These are phyloP conservation scores for Drosophila conformis DNA, from an alignment of 2,888 invertebrate species.

Conservation along the genomic window DNA sequence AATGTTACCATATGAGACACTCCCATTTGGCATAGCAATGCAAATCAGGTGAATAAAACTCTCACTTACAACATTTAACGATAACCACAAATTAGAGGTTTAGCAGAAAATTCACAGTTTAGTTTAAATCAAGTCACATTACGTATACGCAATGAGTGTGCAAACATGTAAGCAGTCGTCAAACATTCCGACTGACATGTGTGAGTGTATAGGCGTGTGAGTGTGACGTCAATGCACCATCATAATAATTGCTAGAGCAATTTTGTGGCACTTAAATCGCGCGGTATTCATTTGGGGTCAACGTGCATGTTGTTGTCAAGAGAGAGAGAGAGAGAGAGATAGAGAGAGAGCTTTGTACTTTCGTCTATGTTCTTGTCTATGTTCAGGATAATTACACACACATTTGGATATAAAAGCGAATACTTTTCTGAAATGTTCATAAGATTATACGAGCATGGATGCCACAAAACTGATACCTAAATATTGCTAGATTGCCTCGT, in stretches of 20 bases:
- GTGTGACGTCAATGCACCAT: slow-evolving; percentile 14
- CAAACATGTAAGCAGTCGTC: neutral
- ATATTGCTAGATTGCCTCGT: neutral
- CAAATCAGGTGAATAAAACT: slow-evolving; percentile 5
- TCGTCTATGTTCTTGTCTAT: neutral
- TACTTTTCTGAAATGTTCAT: slow-evolving; percentile 19
- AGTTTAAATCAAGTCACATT: slow-evolving; percentile 11
- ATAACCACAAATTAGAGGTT: neutral
- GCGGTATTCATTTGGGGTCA: slow-evolving; percentile 32
- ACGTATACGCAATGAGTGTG: slow-evolving; percentile 33
- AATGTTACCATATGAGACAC: slow-evolving; percentile 12
- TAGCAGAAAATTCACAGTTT: slow-evolving; percentile 10
- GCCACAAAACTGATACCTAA: neutral
- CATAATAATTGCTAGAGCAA: slow-evolving; percentile 30
- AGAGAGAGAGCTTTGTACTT: neutral
- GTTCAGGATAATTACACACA: slow-evolving; percentile 3
- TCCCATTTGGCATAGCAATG: slow-evolving; percentile 9
- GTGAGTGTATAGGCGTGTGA: slow-evolving; percentile 2
- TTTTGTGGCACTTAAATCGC: slow-evolving; percentile 25
- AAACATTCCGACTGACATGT: neutral
- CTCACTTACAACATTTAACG: neutral
- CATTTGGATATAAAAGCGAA: slow-evolving; percentile 5
- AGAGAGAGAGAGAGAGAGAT: neutral
- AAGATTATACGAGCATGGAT: slow-evolving; percentile 6
- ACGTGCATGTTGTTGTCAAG: neutral